phyloP scores from a whole-genome alignment of 2,888 invertebrate species.

The Phortica okadai region DNA sequence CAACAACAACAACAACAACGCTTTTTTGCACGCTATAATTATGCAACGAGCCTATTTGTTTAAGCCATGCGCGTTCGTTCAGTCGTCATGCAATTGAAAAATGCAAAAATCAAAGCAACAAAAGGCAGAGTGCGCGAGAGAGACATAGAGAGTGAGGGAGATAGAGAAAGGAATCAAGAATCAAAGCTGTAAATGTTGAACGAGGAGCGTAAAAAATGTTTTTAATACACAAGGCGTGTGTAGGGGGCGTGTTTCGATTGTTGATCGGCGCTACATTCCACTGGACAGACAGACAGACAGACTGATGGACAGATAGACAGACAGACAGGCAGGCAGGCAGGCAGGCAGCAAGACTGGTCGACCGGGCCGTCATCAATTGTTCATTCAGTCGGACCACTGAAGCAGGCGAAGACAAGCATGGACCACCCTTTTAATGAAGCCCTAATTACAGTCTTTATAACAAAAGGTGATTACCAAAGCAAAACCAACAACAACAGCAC shows the following conservation, averaged over 20 bases:
- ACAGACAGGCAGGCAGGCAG: not conserved
- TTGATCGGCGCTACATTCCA: conserved; percentile 70
- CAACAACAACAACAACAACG: conserved; percentile 49
- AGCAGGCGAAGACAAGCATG: conserved; percentile 73
- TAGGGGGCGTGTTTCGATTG: conserved; percentile 72
- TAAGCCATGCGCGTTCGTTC: conserved; percentile 42
- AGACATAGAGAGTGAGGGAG: not conserved
- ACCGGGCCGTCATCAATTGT: conserved; percentile 61
- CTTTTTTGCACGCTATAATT: conserved; percentile 69
- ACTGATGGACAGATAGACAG: conserved; percentile 9
- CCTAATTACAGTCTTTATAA: conserved; percentile 77
- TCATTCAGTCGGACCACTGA: conserved; percentile 30
- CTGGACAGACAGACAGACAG: not conserved
- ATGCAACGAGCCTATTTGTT: conserved; percentile 72
- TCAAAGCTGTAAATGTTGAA: not conserved
- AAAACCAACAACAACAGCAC: conserved; percentile 58
- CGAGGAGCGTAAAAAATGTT: not conserved
- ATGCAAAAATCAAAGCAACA: conserved; percentile 58
- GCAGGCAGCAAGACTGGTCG: not conserved
- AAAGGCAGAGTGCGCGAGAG: not conserved
- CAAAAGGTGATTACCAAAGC: conserved; percentile 74
- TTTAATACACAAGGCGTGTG: conserved; percentile 75
- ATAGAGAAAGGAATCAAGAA: not conserved
- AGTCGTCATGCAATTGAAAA: conserved; percentile 45
- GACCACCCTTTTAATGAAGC: conserved; percentile 77